Evolutionary conservation across 2,113 vertebrate genomes (phyloP).

Genomic region (Hemichromis elongatus): DNA sequence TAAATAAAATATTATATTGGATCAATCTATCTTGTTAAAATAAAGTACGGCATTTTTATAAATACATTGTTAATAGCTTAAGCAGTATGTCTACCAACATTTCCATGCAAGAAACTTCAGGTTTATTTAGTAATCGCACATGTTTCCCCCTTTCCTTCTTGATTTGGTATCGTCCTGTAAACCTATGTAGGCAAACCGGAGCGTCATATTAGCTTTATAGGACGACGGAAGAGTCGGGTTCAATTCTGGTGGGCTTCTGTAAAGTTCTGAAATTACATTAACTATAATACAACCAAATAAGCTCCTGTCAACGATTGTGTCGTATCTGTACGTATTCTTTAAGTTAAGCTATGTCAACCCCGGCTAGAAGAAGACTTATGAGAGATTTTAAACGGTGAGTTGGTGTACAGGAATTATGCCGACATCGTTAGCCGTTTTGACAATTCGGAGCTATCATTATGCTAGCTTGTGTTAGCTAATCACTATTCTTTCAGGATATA

Average conservation of each 20-base stretch:
- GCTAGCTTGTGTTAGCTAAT: constrained; percentile 16
- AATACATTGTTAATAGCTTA: not conserved
- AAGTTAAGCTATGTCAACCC: constrained; percentile 83
- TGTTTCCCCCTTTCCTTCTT: rapidly evolving
- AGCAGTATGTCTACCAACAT: not conserved
- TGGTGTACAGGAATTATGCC: not conserved
- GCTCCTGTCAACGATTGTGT: not conserved
- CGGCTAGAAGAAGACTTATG: constrained; percentile 92
- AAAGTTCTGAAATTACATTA: not conserved
- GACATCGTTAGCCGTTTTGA: constrained; percentile 20
- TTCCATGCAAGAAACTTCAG: rapidly evolving
- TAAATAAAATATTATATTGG: not conserved
- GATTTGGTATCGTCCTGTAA: constrained; percentile 48
- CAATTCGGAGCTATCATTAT: constrained; percentile 40
- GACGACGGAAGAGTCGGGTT: not conserved
- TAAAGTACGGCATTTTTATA: not conserved
- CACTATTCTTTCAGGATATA: not conserved
- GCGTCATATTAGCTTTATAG: not conserved
- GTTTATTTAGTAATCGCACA: rapidly evolving
- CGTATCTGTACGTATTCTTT: not conserved
- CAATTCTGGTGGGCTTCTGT: not conserved
- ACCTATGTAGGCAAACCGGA: constrained; percentile 13
- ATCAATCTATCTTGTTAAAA: not conserved
- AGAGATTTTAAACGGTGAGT: constrained; percentile 94
- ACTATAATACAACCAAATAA: not conserved